A percentile compares a stretch with the other conserved stretches of the same genome.
These are phyloP conservation scores for Limonius californicus DNA, from an alignment of 1,140 invertebrate genomes.

Conservation along the genomic window DNA sequence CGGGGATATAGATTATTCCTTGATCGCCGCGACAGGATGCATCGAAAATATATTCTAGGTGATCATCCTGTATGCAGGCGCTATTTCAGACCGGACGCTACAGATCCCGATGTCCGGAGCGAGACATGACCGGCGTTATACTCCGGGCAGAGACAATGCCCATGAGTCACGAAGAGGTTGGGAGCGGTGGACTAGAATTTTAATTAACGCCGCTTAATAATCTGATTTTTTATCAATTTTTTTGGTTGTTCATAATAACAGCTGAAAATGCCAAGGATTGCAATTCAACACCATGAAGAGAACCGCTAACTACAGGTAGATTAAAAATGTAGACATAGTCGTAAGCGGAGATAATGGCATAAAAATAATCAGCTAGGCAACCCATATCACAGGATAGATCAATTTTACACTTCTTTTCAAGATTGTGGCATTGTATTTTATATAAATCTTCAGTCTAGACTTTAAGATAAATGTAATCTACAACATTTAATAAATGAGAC, in stretches of 20 bases:
- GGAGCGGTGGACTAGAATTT: constrained; percentile 4
- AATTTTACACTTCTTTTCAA: no score
- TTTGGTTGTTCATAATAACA: no score
- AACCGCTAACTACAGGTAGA: not conserved
- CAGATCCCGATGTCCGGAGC: constrained; percentile 20
- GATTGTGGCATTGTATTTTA: no score
- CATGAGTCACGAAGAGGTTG: not conserved
- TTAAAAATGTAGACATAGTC: not conserved
- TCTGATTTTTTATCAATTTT: not conserved
- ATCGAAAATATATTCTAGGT: constrained; percentile 26
- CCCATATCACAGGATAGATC: no score
- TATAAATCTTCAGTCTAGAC: no score
- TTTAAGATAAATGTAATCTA: no score
- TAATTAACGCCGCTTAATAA: constrained; percentile 8
- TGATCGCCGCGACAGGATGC: constrained; percentile 31
- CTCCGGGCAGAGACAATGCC: not conserved
- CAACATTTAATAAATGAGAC: no score
- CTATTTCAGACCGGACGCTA: constrained; percentile 19
- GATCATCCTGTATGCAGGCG: constrained; percentile 1
- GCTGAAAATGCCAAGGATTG: no score
- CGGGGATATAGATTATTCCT: constrained; percentile 38
- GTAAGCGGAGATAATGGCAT: not conserved
- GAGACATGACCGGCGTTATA: constrained; percentile 17
- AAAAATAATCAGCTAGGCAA: no score
- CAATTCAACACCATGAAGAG: no score